phyloP scores from a whole-genome alignment of 2,113 vertebrate species.

The Megaceryle maxima region DNA sequence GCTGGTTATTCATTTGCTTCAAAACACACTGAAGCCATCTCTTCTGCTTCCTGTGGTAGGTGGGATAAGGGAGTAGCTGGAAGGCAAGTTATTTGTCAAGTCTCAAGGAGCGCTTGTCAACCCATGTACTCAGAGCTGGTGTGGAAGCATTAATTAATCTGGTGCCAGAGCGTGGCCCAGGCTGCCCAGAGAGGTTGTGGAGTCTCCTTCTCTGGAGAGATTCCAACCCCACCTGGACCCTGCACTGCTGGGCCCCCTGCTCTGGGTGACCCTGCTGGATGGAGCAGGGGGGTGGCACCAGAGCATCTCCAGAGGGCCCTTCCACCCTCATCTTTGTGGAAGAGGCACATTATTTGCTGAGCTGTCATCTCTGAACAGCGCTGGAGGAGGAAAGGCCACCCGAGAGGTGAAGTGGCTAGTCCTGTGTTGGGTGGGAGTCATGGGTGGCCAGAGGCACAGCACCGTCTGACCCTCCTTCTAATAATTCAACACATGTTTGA shows the following conservation, averaged over 20 bases:
- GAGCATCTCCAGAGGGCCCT: not conserved
- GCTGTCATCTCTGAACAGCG: not conserved
- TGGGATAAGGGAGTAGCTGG: not conserved
- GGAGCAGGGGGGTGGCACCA: too few species aligned
- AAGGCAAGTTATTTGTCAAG: not conserved
- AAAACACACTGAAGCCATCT: not conserved
- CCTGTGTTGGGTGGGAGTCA: not conserved
- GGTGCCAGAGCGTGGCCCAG: not conserved
- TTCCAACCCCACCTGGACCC: not conserved
- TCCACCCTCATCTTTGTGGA: not conserved
- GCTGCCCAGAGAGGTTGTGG: not conserved
- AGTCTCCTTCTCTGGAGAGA: not conserved
- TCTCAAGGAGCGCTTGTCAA: not conserved
- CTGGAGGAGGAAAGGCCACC: not conserved
- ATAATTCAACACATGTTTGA: fast-evolving
- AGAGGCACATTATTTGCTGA: fast-evolving
- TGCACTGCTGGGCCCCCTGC: not conserved
- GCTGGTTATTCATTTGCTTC: not conserved
- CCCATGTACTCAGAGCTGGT: fast-evolving
- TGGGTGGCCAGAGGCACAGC: not conserved
- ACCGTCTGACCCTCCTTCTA: fast-evolving
- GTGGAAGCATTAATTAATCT: not conserved
- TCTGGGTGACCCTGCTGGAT: not conserved
- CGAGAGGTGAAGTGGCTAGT: fast-evolving
- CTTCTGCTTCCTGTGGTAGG: not conserved